Evolutionary conservation across 2,113 vertebrate genomes (phyloP).

Genomic region (Tragelaphus buxtoni): DNA sequence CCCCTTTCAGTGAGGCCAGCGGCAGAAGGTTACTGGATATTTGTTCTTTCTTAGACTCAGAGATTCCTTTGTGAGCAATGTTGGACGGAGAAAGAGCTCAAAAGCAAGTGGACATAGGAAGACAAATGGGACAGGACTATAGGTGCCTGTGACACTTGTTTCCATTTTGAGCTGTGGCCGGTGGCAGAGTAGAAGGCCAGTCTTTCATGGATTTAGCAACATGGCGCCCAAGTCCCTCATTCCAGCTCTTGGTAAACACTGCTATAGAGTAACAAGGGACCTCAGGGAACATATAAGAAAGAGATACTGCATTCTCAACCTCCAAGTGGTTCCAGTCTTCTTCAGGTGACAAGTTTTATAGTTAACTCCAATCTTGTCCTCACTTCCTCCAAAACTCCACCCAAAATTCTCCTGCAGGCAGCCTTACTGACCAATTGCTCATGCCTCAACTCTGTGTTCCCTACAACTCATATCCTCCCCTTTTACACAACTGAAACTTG

Average conservation of each 20-base stretch:
- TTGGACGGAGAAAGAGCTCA: background rate
- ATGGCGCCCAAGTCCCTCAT: background rate
- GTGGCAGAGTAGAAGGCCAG: background rate
- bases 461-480: slow-evolving; percentile 24
- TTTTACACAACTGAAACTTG: slow-evolving; percentile 45
- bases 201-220: background rate
- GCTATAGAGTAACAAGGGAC: accelerated
- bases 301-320: background rate
- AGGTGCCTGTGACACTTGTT: background rate
- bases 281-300: background rate
- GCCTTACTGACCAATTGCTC: background rate
- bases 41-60: background rate
- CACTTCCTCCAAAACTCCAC: background rate
- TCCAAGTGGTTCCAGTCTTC: background rate
- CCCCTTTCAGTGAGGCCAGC: background rate
- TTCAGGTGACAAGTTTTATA: background rate
- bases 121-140: background rate
- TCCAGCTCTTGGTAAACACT: background rate
- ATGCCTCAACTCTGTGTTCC: background rate
- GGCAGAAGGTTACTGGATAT: slow-evolving; percentile 26
- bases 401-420: background rate
- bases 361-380: background rate
- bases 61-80: slow-evolving; percentile 38
- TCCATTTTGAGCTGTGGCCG: background rate
- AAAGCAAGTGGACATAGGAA: background rate